Percentiles rank a stretch among this genome's conserved stretches.
phyloP scores from a whole-genome alignment of 2,113 vertebrate species.

The Rhizomys pruinosus region DNA sequence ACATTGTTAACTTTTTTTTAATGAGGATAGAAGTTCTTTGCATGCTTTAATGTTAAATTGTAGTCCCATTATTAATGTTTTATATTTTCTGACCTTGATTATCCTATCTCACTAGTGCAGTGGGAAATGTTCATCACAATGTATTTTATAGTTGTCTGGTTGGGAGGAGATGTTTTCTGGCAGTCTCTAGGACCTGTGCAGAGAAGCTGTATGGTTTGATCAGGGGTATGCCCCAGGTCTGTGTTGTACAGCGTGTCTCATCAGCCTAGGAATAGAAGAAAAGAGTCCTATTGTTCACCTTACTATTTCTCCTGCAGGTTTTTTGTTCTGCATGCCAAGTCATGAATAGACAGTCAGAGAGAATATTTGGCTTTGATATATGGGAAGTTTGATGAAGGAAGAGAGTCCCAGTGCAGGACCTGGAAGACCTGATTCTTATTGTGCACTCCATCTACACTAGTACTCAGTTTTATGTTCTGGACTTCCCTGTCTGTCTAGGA shows the following conservation, averaged over 20 bases:
- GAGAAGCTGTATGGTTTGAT: neutral
- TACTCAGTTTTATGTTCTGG: neutral
- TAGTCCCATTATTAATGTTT: conserved; percentile 52
- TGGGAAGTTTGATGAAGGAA: neutral
- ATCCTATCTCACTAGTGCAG: neutral
- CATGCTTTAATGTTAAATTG: conserved; percentile 57
- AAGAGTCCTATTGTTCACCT: neutral
- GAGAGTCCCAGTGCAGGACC: neutral
- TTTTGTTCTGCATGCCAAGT: neutral
- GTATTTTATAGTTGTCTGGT: neutral
- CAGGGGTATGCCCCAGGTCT: neutral
- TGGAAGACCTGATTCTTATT: neutral
- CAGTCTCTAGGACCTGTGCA: neutral
- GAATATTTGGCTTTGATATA: neutral
- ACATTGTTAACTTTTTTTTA: conserved; percentile 51
- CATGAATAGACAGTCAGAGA: neutral
- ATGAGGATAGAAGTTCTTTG: conserved; percentile 62
- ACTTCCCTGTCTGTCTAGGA: neutral
- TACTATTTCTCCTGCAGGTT: neutral
- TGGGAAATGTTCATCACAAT: neutral
- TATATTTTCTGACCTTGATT: conserved; percentile 45
- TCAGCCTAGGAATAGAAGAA: neutral
- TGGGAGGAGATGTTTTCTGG: neutral
- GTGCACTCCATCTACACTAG: neutral
- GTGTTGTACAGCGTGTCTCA: neutral